Conservation (phyloP, 2,888 invertebrate genomes). For the Neoaliturus tenellus region DNA sequence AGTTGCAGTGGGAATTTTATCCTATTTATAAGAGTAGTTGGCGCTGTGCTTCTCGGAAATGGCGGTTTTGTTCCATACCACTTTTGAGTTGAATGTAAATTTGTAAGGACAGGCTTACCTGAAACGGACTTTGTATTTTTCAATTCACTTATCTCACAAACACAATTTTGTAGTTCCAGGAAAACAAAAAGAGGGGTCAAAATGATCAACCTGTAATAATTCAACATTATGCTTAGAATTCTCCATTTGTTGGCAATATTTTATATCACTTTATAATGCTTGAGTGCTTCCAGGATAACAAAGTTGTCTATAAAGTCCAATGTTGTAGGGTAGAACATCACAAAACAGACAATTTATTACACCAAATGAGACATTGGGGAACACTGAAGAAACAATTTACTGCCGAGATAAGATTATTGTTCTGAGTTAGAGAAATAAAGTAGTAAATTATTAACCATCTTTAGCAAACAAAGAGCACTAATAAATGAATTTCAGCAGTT, state of each 20-base stretch:
- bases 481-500: too few relatives aligned
- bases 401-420: not conserved
- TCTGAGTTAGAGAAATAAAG: not conserved
- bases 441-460: too few relatives aligned
- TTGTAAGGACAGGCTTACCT: not conserved
- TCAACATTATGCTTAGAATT: not conserved
- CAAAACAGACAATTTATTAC: not conserved
- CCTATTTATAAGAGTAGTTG: not conserved
- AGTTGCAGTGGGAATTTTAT: slow-evolving; percentile 20
- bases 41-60: slow-evolving; percentile 16
- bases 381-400: slow-evolving; percentile 2
- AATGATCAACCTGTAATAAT: not conserved
- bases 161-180: not conserved
- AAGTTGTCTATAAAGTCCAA: not conserved
- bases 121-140: not conserved
- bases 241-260: not conserved
- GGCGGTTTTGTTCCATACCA: slow-evolving; percentile 39
- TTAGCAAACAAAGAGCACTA: too few relatives aligned
- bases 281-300: not conserved
- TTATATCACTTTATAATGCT: not conserved
- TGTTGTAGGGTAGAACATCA: not conserved
- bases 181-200: not conserved
- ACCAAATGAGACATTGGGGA: not conserved
- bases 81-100: not conserved
- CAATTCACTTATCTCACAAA: not conserved